phyloP scores from a whole-genome alignment of 1,140 invertebrate species.

The Notospermus geniculatus region DNA sequence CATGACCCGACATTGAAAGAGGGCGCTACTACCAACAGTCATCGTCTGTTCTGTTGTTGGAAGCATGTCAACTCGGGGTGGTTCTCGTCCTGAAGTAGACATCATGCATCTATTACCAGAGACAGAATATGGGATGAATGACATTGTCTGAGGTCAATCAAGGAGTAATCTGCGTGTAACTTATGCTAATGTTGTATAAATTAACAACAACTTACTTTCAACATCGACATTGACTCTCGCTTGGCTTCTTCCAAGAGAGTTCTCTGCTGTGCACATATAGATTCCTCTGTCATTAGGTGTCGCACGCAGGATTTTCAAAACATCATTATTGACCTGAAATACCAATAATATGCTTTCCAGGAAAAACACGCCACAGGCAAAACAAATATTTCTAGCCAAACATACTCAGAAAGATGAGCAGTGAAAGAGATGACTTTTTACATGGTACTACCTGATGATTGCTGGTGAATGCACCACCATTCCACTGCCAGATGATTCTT shows the following conservation, averaged over 20 bases:
- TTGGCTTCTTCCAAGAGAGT: slow-evolving; percentile 60
- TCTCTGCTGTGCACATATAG: slow-evolving; percentile 73
- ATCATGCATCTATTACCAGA: slow-evolving; percentile 20
- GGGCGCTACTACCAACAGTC: slow-evolving; percentile 64
- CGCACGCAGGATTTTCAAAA: slow-evolving; percentile 64
- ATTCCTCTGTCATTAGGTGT: slow-evolving; percentile 74
- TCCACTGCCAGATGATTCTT: slow-evolving; percentile 76
- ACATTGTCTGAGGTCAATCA: neutral
- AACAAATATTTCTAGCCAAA: slow-evolving; percentile 1
- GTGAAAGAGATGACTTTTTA: too few relatives aligned
- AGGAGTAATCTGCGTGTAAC: too few relatives aligned
- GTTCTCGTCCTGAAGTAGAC: slow-evolving; percentile 70
- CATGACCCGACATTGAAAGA: slow-evolving; percentile 75
- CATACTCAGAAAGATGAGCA: too few relatives aligned
- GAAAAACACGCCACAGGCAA: neutral
- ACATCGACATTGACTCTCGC: slow-evolving; percentile 78
- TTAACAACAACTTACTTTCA: slow-evolving; percentile 69
- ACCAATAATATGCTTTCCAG: too few relatives aligned
- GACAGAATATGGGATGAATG: neutral
- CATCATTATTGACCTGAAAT: slow-evolving; percentile 61
- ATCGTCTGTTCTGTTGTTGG: slow-evolving; percentile 67
- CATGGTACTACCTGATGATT: slow-evolving; percentile 48
- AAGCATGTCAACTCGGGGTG: slow-evolving; percentile 74
- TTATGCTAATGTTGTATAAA: slow-evolving; percentile 1
- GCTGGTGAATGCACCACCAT: slow-evolving; percentile 63